Base-by-base conservation (phyloP, 2,797 vertebrate genomes). In the Phrynocephalus vlangalii region DNA sequence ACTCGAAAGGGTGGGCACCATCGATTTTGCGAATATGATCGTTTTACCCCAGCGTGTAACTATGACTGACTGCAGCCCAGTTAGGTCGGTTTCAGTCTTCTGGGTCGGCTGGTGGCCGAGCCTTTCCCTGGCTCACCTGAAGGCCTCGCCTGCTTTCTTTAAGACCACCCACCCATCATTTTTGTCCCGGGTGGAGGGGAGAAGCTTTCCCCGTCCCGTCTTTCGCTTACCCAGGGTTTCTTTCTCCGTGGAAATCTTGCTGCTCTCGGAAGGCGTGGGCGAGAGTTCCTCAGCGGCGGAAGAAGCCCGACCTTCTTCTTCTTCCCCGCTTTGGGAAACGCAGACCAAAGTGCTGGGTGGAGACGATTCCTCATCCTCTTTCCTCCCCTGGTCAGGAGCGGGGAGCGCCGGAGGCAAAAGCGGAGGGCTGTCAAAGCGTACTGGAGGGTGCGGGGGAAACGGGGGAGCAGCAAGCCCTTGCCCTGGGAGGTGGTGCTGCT, bases 231-330 rank as follows among this genome's bases (percentile, higher is more conserved):
- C 98, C 98, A 98, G 96, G 90, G 95, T 92, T n/a, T 97, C 95
- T 91, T 98, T 99, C 91, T 98, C 98, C 28, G 98, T 97, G 94
- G 97, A 98, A 90, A 97, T 97, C 91, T 97, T 96, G 97, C 97
- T 97, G 88, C 96, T 97, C 93, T 98, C 98, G 6, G 97, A 96
- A 80, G 98, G 97, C 92, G 98, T 98, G 11, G 99, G 98, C 79
- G 98, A 99, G 81, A 98, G 98, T 70, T 98, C 97, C 93, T 97
- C 96, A 13, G 98, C 97, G 71, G 98, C 98, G 91, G 98, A 98
- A 84, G 98, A 98, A 91, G 97, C 97, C 87, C 96, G 98, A 80
- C 97, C 97, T 94, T 99, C 98, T 93, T 98, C 98, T 82, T 98
- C 98, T 82, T 98, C 97, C 88, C 96, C 97, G 89, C 96, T 95